Base-by-base conservation (phyloP, 1,140 invertebrate genomes). In the Lordiphosa mommai region DNA sequence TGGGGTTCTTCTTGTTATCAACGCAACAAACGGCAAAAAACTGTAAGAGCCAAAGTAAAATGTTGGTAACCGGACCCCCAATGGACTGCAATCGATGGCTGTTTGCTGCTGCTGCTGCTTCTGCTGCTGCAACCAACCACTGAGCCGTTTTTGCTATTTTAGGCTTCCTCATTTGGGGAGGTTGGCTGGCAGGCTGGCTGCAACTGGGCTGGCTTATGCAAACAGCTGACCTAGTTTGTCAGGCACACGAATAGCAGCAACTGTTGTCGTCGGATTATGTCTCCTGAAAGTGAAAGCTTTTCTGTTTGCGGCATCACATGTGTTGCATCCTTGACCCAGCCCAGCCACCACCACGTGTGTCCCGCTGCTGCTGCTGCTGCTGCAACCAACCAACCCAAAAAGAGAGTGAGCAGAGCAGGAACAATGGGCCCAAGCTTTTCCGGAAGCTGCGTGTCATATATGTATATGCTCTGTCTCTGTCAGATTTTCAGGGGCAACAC, bases 161-260 rank as follows among this genome's bases (percentile, higher is more conserved):
- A 65, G 77, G 77, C 79, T 84, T 84, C 77, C 77, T 84, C 77
- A 77, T 84, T 76, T 80, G 37, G 63, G 63, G 51, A 27, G 32
- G 10, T n/a, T 33, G 38, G 40, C 23, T 16, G 14, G 14, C 13
- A 16, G 44, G 50, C 17, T 43, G 17, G 9, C 12, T 34, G 23
- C 51, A 16, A 44, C 55, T 23, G 37, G 51, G 58, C 38, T 56
- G 65, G 56, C 64, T 68, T 69, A 69, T 68, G 65, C 65, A 67
- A 67, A 52, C 65, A 51, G 58, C 55, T 68, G 65, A 69, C 65
- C 65, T 65, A 69, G 64, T 67, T 68, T 51, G 44, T 10, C 27
- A 67, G 64, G 40, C 51, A 34, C 51, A 65, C 51, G 44, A 65
- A 65, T 50, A 32, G 4, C 8, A 44, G 10, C 12, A 34, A 33